These are phyloP conservation scores for Netelia melanura DNA, from an alignment of 2,888 invertebrate species.

Conservation along the genomic window DNA sequence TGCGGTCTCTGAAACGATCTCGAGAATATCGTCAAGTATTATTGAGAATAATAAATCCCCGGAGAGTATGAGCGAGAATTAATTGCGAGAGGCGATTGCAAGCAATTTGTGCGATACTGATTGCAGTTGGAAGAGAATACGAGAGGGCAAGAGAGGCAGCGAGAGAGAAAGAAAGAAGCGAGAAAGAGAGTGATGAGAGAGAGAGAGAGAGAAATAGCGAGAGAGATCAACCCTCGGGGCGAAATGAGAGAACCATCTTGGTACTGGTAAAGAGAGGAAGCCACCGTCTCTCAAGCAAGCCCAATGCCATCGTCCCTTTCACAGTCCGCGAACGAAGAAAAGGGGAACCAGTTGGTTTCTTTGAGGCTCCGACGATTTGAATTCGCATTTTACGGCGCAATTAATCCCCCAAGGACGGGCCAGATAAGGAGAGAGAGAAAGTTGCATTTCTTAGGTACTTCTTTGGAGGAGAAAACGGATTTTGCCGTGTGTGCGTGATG, in stretches of 20 bases:
- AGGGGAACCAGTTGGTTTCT: conserved; percentile 71
- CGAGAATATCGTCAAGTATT: conserved; percentile 67
- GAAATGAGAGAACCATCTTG: conserved; percentile 57
- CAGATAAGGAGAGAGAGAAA: conserved; percentile 67
- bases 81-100: conserved; percentile 81
- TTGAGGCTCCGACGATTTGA: conserved; percentile 79
- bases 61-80: conserved; percentile 80
- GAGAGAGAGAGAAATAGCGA: neutral
- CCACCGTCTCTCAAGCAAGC: conserved; percentile 27
- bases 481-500: conserved; percentile 44
- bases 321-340: conserved; percentile 52
- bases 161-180: conserved; percentile 55
- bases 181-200: conserved; percentile 7
- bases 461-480: conserved; percentile 45
- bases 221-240: conserved; percentile 9
- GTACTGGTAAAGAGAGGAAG: conserved; percentile 49
- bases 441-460: conserved; percentile 70
- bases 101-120: conserved; percentile 82
- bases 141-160: conserved; percentile 9
- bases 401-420: conserved; percentile 80
- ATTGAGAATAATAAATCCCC: conserved; percentile 72
- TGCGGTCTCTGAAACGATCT: conserved; percentile 55
- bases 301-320: conserved; percentile 34
- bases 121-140: conserved; percentile 73
- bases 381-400: conserved; percentile 82